phyloP scores from a whole-genome alignment of 2,113 vertebrate genomes.

The Mustelus asterias region DNA sequence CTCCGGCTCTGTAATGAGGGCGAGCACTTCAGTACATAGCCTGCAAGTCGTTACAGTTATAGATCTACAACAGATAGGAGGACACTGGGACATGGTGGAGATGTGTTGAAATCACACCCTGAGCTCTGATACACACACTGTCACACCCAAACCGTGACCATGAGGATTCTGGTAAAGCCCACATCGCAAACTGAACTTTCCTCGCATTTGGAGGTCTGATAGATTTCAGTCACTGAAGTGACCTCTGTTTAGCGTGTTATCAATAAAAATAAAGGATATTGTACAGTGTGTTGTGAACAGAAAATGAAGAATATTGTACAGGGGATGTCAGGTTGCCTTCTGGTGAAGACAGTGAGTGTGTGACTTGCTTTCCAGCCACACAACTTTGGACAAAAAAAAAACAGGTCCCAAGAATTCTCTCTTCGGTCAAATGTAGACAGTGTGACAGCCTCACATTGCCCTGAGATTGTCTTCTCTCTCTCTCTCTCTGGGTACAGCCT shows the following conservation, averaged over 20 bases:
- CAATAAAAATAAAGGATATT: too few species aligned
- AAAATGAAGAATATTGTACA: not conserved
- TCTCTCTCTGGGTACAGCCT: constrained; percentile 43
- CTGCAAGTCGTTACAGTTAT: not conserved
- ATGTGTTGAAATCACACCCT: not conserved
- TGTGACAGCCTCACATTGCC: not conserved
- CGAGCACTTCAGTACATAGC: not conserved
- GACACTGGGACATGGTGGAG: not conserved
- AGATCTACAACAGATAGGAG: not conserved
- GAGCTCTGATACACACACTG: not conserved
- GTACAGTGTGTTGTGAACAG: too few species aligned
- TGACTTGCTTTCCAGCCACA: not conserved
- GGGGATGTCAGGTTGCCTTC: not conserved
- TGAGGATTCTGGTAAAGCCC: not conserved
- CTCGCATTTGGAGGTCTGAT: not conserved
- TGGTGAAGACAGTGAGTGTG: not conserved
- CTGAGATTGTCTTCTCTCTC: too few species aligned
- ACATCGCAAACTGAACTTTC: not conserved
- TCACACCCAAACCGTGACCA: not conserved
- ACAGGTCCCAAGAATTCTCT: not conserved
- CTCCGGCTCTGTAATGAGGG: not conserved
- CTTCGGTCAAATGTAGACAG: not conserved
- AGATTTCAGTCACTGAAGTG: not conserved
- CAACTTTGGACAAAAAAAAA: not conserved
- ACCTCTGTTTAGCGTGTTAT: too few species aligned